Percentiles rank a stretch among this genome's conserved stretches.
Evolutionary conservation across 2,113 vertebrate species (phyloP).

Genomic region (Xiphias gladius): DNA sequence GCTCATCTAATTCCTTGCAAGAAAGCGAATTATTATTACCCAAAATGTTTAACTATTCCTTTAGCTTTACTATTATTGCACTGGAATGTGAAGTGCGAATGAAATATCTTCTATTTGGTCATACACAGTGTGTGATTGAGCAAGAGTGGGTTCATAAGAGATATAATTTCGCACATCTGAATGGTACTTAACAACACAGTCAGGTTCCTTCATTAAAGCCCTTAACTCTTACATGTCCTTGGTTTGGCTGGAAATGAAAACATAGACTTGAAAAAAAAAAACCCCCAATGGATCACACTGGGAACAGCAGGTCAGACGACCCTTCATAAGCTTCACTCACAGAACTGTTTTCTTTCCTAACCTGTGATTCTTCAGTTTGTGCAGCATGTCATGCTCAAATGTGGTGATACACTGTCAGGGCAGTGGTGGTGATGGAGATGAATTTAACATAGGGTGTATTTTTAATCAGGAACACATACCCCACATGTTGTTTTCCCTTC

Average conservation of each 20-base stretch:
- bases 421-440: background rate
- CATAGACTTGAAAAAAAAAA: background rate
- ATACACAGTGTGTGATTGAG: background rate
- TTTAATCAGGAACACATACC: constrained; percentile 22
- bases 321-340: background rate
- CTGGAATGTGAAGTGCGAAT: background rate
- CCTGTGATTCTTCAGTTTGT: constrained; percentile 9
- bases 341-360: background rate
- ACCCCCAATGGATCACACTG: background rate
- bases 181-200: background rate
- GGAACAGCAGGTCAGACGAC: background rate
- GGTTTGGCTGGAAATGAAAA: background rate
- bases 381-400: background rate
- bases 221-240: background rate
- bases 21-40: too few species aligned
- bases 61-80: background rate
- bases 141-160: constrained; percentile 4
- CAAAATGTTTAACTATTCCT: too few species aligned
- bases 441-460: constrained; percentile 33
- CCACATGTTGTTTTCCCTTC: background rate
- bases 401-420: background rate
- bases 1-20: too few species aligned
- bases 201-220: background rate
- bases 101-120: background rate
- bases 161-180: background rate